Evolutionary conservation across 1,140 invertebrate genomes (phyloP).

Genomic region (Magallana gigas): DNA sequence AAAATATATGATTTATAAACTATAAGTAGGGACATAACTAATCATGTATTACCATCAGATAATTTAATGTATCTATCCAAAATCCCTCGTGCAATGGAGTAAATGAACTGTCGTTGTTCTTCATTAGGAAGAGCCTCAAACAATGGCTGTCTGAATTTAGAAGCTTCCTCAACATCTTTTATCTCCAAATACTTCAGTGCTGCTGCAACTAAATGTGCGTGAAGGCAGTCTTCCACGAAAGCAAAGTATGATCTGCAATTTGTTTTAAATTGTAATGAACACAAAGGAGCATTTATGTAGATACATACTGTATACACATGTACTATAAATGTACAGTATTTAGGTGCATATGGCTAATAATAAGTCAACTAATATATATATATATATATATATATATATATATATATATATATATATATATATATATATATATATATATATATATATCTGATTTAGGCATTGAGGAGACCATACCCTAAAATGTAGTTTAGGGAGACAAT

Average conservation of each 20-base stretch:
- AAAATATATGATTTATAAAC: constrained; percentile 23
- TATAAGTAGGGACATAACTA: background rate
- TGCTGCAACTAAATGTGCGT: background rate
- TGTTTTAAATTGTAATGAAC: too few species aligned
- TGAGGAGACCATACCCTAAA: too few species aligned
- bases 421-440: too few species aligned
- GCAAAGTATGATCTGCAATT: constrained; percentile 25
- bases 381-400: too few species aligned
- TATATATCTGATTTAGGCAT: too few species aligned
- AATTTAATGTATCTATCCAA: constrained; percentile 27
- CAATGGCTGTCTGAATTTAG: constrained; percentile 10
- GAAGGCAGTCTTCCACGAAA: constrained; percentile 22
- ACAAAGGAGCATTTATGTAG: too few species aligned
- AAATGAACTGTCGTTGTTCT: constrained; percentile 3
- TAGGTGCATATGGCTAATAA: too few species aligned
- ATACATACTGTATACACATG: too few species aligned
- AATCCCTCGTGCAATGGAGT: constrained; percentile 21
- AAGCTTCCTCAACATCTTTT: background rate
- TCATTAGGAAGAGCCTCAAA: constrained; percentile 22
- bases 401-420: too few species aligned
- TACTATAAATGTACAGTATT: too few species aligned
- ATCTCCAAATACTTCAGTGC: background rate
- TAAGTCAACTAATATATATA: too few species aligned
- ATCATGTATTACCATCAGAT: constrained; percentile 3
- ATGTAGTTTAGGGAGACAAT: too few species aligned